phyloP scores from a whole-genome alignment of 2,113 vertebrate species.

The Oreochromis tanganicae region DNA sequence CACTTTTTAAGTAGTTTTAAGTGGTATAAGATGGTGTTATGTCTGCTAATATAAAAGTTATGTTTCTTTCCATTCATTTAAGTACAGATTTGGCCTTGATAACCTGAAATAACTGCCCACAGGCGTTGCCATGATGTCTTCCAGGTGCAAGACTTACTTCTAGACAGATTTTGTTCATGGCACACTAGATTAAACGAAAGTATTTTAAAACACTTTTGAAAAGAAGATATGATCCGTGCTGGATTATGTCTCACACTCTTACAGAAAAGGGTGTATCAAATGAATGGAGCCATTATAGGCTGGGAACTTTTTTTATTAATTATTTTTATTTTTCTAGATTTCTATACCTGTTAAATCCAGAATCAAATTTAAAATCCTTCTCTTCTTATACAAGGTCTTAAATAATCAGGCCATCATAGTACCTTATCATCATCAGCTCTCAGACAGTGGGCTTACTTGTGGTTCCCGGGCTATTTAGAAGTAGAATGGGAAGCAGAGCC shows the following conservation, averaged over 20 bases:
- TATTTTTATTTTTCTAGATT: not conserved
- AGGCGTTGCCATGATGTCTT: not conserved
- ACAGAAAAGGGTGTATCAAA: not conserved
- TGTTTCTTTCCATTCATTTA: not conserved
- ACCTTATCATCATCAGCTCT: not conserved
- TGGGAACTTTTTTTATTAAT: not conserved
- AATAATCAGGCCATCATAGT: not conserved
- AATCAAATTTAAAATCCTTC: fast-evolving
- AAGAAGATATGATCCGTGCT: not conserved
- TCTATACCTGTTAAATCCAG: not conserved
- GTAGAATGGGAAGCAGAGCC: not conserved
- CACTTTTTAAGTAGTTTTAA: not conserved
- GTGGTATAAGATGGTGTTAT: not conserved
- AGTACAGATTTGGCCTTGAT: not conserved
- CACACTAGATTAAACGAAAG: not conserved
- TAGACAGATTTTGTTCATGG: not conserved
- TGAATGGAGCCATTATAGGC: not conserved
- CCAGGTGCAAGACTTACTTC: not conserved
- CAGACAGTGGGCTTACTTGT: not conserved
- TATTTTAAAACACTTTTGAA: not conserved
- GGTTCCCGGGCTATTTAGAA: not conserved
- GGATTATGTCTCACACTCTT: not conserved
- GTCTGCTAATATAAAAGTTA: not conserved
- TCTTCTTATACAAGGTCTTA: not conserved
- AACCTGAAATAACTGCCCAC: not conserved